These are phyloP conservation scores for Ophioninae sp. DNA, from an alignment of 2,888 invertebrate species.

Conservation along the genomic window DNA sequence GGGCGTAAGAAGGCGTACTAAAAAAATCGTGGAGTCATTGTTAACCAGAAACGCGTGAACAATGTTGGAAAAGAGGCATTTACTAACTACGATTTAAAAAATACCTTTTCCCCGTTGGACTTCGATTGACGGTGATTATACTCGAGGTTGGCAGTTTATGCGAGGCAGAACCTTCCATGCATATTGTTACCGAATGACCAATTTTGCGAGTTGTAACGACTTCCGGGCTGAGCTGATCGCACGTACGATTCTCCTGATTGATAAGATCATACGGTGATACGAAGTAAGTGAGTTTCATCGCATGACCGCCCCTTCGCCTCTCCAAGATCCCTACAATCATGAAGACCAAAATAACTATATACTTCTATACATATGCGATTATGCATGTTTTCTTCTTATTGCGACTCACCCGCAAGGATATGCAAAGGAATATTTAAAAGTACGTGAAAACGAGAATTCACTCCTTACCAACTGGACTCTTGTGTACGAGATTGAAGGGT, in stretches of 20 bases:
- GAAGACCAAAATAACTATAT: not conserved
- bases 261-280: slow-evolving; percentile 96
- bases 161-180: slow-evolving; percentile 92
- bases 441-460: not conserved
- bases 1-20: slow-evolving; percentile 90
- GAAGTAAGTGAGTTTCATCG: slow-evolving; percentile 96
- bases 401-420: not conserved
- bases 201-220: slow-evolving; percentile 86
- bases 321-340: slow-evolving; percentile 81
- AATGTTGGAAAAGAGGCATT: not conserved
- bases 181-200: slow-evolving; percentile 94
- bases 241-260: slow-evolving; percentile 88
- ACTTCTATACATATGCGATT: not conserved
- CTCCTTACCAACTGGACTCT: slow-evolving; percentile 91
- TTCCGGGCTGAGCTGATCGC: slow-evolving; percentile 89
- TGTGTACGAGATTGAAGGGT: slow-evolving; percentile 89
- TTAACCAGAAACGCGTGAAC: not conserved
- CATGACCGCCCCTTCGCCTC: slow-evolving; percentile 85
- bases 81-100: not conserved
- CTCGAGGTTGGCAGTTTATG: slow-evolving; percentile 91
- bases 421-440: not conserved
- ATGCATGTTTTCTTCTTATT: not conserved
- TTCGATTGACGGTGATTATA: slow-evolving; percentile 87
- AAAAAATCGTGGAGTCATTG: not conserved
- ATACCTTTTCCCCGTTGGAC: slow-evolving; percentile 89